Evolutionary conservation across 2,797 vertebrate genomes (phyloP), one percentile per base, ranked within the genome.

Genomic region (Micromesistius poutassou): DNA sequence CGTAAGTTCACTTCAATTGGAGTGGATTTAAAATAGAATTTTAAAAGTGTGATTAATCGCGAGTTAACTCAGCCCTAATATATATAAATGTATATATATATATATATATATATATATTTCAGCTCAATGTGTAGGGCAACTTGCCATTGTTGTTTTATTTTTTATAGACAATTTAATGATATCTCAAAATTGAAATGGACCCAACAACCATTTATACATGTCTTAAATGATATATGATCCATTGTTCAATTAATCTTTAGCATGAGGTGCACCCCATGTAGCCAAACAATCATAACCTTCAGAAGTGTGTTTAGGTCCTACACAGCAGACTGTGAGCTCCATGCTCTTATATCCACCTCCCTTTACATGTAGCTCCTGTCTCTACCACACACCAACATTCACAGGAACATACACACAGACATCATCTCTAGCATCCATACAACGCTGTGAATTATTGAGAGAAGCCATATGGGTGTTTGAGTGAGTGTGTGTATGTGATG

Each of bases 361-460:
- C 62, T 68, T 4, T 42, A 16, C 40, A 16, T 42, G 12, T 14
- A 62, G 72, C 12, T n/a, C 33, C 22, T 12, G 35, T n/a, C 36
- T 35, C 33, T 72, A n/a, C 13, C 10, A 70, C 71, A 66, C 42
- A 73, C 78, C 81, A 74, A 76, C 74, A 76, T 25, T 77, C 78
- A 70, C 78, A 78, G 46, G 76, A 28, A 46, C 50, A 62, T 50
- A 40, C 42, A 81, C 79, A 71, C 55, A 72, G 68, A 72, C 74
- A 74, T 6, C 74, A 73, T 9, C 79, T 33, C 28, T 19, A 62
- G 14, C 50, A 68, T 40, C 73, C 33, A 40, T 74, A 73, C 74
- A 62, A 28, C 14, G 33, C 68, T 42, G 72, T 81, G 80, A 78
- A 81, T 77, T 72, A 81, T 81, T 80, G 19, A 77, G 35, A 76